Evolutionary conservation across 2,113 vertebrate species (phyloP).

Genomic region (Oreotrochilus melanogaster): DNA sequence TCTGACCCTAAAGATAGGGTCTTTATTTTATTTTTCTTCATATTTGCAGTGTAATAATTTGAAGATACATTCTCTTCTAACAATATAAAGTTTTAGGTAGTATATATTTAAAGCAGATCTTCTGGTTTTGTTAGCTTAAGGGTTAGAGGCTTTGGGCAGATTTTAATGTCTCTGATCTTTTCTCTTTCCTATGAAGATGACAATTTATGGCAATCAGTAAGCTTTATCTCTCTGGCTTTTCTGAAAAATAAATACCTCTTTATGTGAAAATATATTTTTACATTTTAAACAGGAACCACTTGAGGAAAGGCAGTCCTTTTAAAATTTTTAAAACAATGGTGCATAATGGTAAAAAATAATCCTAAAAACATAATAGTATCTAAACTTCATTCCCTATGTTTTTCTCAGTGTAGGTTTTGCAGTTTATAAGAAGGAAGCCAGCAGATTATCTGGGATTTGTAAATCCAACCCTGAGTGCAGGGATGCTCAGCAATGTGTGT

Average conservation of each 20-base stretch:
- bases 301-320: neutral
- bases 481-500: rapidly evolving
- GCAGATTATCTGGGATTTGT: neutral
- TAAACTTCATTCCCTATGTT: neutral
- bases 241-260: neutral
- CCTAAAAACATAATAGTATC: neutral
- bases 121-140: conserved; percentile 42
- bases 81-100: neutral
- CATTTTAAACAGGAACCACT: neutral
- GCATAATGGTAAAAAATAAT: neutral
- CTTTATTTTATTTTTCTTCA: neutral
- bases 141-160: conserved; percentile 34
- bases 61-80: neutral
- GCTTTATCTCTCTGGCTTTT: conserved; percentile 23
- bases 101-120: conserved; percentile 32
- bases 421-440: neutral
- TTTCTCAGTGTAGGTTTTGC: neutral
- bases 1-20: neutral
- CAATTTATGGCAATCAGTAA: conserved; percentile 23
- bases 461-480: neutral
- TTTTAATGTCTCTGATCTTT: conserved; percentile 37
- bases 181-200: neutral
- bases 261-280: neutral
- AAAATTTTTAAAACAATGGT: neutral
- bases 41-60: neutral